Evolutionary conservation across 2,797 vertebrate species (phyloP), one percentile per base, ranked within the genome.

Genomic region (Oreonectes daqikongensis): DNA sequence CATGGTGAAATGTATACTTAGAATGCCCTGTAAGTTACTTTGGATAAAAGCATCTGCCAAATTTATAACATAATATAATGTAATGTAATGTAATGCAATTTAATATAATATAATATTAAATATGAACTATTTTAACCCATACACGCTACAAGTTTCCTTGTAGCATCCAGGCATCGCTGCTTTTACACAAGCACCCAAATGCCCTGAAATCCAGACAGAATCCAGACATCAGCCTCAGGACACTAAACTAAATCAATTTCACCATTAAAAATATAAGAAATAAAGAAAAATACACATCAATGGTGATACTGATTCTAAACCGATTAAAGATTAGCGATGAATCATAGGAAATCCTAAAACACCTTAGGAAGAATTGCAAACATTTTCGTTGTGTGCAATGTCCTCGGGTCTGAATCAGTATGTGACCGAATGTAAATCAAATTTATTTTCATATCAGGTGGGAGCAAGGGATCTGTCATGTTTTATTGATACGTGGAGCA

Each of bases 161-260:
- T 1, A 0, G 48, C 57, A 64, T 69, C 44, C 55, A 68, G 60
- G 64, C 64, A 70, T 79, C 15, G 1, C 10, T 42, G 17, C 67
- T 69, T 79, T 82, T 75, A 67, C 72, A 79, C 38, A 82, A 67
- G 52, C 72, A 71, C 60, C 63, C 69, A 18, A 35, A 71, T 69
- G 20, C 66, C 42, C 53, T 46, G 66, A 70, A 52, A 69, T 50
- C 20, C 22, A 76, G n/a, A 24, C 52, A 76, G 46, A 64, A 64
- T 70, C 24, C 38, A 24, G 44, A 61, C 68, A 42, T 69, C 30
- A 48, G 65, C 65, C 65, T 76, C 22, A 0, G 42, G 74, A 65
- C 46, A 64, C 46, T 7, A 77, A 77, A 63, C 67, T 14, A 70
- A 77, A 69, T 77, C 75, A 64, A 64, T 77, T 64, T 64, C 59